Percentiles rank a stretch among this genome's conserved stretches.
Evolutionary conservation across 30 jellyfish, hydroid and myxozoan genomes (phyloP).

Genomic region (Aurelia aurita): DNA sequence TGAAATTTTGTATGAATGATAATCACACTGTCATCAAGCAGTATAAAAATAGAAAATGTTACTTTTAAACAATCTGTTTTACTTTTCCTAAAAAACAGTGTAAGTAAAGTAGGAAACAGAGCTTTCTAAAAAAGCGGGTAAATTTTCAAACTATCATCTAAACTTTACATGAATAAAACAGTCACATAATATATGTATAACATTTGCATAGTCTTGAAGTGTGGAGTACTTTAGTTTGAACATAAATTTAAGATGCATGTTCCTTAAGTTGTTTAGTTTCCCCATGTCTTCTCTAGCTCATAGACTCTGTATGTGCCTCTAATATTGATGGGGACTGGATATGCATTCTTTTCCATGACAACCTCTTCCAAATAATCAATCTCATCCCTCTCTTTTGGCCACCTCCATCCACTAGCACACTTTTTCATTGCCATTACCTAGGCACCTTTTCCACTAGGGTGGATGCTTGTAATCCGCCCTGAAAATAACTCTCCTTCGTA

Average conservation of each 20-base stretch:
- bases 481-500: slow-evolving; percentile 54
- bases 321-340: slow-evolving; percentile 43
- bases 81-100: neutral
- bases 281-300: slow-evolving; percentile 56
- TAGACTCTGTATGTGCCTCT: slow-evolving; percentile 46
- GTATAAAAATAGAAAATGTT: neutral
- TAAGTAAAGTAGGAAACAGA: neutral
- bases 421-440: slow-evolving; percentile 41
- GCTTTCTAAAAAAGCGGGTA: neutral
- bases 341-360: slow-evolving; percentile 20
- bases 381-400: slow-evolving; percentile 51
- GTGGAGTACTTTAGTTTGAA: too few species aligned
- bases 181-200: neutral
- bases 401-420: slow-evolving; percentile 64
- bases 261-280: neutral
- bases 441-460: slow-evolving; percentile 26
- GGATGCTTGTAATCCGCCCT: slow-evolving; percentile 31
- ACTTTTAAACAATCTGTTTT: neutral
- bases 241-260: neutral
- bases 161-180: neutral
- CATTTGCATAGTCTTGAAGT: neutral
- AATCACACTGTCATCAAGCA: neutral
- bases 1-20: neutral
- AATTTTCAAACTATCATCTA: neutral
- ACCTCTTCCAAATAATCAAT: slow-evolving; percentile 34